Evolutionary conservation across 1,140 invertebrate species (phyloP), one percentile per base, ranked within the genome.

Genomic region (Doryteuthis pealeii): DNA sequence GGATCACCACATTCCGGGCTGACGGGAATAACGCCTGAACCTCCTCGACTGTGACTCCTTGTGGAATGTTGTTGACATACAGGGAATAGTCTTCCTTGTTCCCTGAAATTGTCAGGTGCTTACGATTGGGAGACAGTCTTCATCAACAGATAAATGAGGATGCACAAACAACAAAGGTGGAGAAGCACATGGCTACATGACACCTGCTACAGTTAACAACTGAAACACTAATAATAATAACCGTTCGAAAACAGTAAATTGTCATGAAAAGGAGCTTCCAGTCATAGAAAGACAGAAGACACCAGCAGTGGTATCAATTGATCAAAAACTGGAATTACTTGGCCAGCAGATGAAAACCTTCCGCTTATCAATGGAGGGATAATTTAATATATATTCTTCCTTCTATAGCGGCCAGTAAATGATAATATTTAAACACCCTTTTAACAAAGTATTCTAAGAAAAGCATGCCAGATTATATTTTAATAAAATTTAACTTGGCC

Each of bases 61-160:
- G 66, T 32, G 66, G 66, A 68, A 68, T 68, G 66, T 68, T 68
- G 66, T 68, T 68, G 30, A 68, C 66, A 68, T 68, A 68, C 4
- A 68, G 66, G 66, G 66, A 68, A 68, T 68, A 68, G 31, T 68
- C 66, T 32, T 68, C 66, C 28, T 68, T 31, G 66, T 33, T 68
- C 66, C 66, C 66, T 68, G 66, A 68, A 68, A 68, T 32, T 68
- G 66, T 68, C 66, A 68, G 66, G 66, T 68, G 66, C 66, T 68
- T 68, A 33, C 30, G 32, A 68, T 32, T 68, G 66, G 28, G 66
- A 33, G 66, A 68, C 66, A 68, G 28, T 68, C 66, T 32, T 68
- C 58, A 62, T 30, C 58, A 68, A 68, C 22, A 62, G 54, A 62
- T 62, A 22, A 62, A 62, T 62, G 54, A 68, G 28, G 66, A 33